A percentile compares a stretch with the other conserved stretches of the same genome.
Conservation (phyloP, 2,888 invertebrate genomes). For the Philonicus albiceps region DNA sequence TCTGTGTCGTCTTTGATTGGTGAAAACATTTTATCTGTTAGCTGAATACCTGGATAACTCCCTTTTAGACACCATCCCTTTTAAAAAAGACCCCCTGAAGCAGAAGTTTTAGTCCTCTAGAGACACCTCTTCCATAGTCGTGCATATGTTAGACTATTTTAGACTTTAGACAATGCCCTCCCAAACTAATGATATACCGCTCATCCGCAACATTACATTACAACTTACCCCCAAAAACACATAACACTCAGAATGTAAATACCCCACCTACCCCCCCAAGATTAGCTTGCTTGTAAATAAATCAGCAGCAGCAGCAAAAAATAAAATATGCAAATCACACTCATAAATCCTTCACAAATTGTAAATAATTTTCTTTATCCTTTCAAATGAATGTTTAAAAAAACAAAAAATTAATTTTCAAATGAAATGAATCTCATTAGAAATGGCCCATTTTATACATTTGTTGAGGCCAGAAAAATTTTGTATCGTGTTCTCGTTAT, state of each 20-base stretch:
- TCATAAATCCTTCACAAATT: background rate
- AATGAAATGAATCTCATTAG: background rate
- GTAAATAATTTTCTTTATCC: constrained; percentile 40
- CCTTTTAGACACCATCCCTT: background rate
- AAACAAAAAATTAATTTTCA: background rate
- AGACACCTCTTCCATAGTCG: background rate
- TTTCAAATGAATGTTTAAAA: background rate
- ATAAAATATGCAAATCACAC: background rate
- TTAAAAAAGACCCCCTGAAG: background rate
- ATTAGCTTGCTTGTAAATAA: background rate
- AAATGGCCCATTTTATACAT: constrained; percentile 18
- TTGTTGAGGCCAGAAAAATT: constrained; percentile 39
- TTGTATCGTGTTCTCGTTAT: constrained; percentile 73
- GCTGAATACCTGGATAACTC: background rate
- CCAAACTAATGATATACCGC: background rate
- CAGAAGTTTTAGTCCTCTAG: background rate
- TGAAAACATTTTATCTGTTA: background rate
- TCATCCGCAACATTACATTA: background rate
- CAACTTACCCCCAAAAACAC: background rate
- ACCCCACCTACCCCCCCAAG: background rate
- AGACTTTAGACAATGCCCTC: background rate
- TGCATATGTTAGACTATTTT: background rate
- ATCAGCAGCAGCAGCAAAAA: background rate
- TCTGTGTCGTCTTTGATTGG: background rate
- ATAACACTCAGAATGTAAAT: background rate